phyloP scores from a whole-genome alignment of 2,797 vertebrate species.

The Alauda arvensis region DNA sequence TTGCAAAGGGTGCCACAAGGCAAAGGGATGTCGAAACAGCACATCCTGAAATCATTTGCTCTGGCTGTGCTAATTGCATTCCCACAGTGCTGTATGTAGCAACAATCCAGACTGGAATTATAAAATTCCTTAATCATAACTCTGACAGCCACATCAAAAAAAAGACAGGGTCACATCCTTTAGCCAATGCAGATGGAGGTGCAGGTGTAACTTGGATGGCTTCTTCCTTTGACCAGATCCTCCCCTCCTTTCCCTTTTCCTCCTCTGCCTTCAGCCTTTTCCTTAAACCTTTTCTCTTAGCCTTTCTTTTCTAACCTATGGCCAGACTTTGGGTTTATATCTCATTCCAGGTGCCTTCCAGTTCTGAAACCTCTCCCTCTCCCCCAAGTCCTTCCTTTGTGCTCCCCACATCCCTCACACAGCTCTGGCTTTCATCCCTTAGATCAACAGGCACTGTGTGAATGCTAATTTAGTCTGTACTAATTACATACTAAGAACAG shows the following conservation, averaged over 20 bases:
- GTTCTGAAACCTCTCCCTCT: neutral
- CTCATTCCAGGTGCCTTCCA: neutral
- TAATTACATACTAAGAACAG: neutral
- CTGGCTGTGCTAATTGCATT: neutral
- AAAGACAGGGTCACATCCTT: neutral
- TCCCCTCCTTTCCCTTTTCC: neutral
- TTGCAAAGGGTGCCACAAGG: neutral
- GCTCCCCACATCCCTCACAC: neutral
- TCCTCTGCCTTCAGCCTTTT: neutral
- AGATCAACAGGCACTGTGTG: neutral
- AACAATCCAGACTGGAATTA: neutral
- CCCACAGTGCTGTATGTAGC: neutral
- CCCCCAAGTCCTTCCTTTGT: neutral
- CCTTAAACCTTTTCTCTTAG: neutral
- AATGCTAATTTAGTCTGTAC: neutral
- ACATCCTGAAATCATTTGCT: neutral
- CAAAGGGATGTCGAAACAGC: neutral
- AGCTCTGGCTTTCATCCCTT: neutral
- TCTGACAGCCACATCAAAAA: neutral
- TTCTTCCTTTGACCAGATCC: neutral
- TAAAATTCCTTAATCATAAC: neutral
- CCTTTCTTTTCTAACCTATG: neutral
- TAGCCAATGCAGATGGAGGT: neutral
- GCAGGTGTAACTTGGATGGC: neutral
- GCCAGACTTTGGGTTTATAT: neutral